Evolutionary conservation across 2,888 invertebrate genomes (phyloP).

Genomic region (Hirtodrosophila alboralis): DNA sequence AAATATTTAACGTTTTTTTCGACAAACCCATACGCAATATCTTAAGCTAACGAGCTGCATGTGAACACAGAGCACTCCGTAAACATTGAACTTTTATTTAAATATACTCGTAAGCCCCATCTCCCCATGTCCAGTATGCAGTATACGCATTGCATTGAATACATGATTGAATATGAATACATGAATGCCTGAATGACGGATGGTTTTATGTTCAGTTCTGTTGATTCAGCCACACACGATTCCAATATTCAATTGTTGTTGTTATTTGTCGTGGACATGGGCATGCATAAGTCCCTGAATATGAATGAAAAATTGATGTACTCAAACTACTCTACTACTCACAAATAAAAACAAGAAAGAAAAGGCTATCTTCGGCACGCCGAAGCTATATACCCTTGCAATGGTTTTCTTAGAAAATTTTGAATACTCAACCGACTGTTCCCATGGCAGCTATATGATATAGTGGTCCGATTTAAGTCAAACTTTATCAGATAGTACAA

Average conservation of each 20-base stretch:
- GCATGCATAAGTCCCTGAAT: constrained; percentile 63
- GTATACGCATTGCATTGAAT: constrained; percentile 62
- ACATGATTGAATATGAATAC: constrained; percentile 75
- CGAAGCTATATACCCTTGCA: too few relatives aligned
- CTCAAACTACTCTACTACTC: constrained; percentile 8
- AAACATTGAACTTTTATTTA: constrained; percentile 73
- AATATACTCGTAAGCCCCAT: constrained; percentile 44
- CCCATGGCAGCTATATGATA: too few relatives aligned
- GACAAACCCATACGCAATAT: constrained; percentile 52
- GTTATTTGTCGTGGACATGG: constrained; percentile 63
- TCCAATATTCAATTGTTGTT: constrained; percentile 37
- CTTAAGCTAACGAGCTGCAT: constrained; percentile 57
- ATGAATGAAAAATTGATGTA: constrained; percentile 43
- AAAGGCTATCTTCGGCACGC: too few relatives aligned
- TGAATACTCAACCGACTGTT: too few relatives aligned
- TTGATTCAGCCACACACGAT: constrained; percentile 66
- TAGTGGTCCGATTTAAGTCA: too few relatives aligned
- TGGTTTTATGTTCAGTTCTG: constrained; percentile 47
- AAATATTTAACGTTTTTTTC: constrained; percentile 62
- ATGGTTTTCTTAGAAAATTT: too few relatives aligned
- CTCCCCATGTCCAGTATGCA: constrained; percentile 37
- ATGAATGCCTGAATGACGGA: constrained; percentile 59
- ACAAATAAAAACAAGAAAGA: background rate
- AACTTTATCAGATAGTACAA: too few relatives aligned
- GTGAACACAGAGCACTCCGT: constrained; percentile 43